phyloP scores from a whole-genome alignment of 2,888 invertebrate genomes.

The Agrochola litura region DNA sequence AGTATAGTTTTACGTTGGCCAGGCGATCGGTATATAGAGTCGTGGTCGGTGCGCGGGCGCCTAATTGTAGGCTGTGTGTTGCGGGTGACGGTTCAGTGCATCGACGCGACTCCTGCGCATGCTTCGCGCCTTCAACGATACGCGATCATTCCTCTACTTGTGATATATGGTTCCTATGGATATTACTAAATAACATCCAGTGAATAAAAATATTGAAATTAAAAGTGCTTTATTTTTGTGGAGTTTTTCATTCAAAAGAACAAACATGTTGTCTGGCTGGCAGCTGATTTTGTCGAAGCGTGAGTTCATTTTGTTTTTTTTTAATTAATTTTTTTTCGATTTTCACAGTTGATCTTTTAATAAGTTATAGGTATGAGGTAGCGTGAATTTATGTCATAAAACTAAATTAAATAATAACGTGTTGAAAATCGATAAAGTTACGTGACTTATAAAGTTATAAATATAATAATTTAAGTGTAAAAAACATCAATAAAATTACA shows the following conservation, averaged over 20 bases:
- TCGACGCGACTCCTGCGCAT: slow-evolving; percentile 67
- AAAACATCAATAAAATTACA: background rate
- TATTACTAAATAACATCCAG: slow-evolving; percentile 54
- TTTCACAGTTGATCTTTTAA: slow-evolving; percentile 4
- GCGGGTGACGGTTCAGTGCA: slow-evolving; percentile 70
- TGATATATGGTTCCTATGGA: slow-evolving; percentile 69
- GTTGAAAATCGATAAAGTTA: background rate
- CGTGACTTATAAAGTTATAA: background rate
- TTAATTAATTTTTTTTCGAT: background rate
- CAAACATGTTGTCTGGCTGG: slow-evolving; percentile 87
- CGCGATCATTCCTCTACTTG: slow-evolving; percentile 54
- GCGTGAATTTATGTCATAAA: slow-evolving; percentile 13
- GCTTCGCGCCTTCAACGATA: slow-evolving; percentile 54
- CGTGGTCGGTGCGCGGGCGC: slow-evolving; percentile 79
- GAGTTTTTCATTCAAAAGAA: slow-evolving; percentile 54
- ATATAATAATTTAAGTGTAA: background rate
- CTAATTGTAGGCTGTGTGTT: slow-evolving; percentile 76
- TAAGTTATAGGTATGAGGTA: background rate
- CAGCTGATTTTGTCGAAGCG: slow-evolving; percentile 85
- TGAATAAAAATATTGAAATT: slow-evolving; percentile 51
- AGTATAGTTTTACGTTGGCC: slow-evolving; percentile 57
- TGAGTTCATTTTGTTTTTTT: slow-evolving; percentile 73
- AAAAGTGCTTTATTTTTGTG: slow-evolving; percentile 64
- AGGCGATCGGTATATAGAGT: slow-evolving; percentile 81
- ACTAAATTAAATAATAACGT: slow-evolving; percentile 1